Evolutionary conservation across 2,888 invertebrate species (phyloP).

Genomic region (Phengaris arion): DNA sequence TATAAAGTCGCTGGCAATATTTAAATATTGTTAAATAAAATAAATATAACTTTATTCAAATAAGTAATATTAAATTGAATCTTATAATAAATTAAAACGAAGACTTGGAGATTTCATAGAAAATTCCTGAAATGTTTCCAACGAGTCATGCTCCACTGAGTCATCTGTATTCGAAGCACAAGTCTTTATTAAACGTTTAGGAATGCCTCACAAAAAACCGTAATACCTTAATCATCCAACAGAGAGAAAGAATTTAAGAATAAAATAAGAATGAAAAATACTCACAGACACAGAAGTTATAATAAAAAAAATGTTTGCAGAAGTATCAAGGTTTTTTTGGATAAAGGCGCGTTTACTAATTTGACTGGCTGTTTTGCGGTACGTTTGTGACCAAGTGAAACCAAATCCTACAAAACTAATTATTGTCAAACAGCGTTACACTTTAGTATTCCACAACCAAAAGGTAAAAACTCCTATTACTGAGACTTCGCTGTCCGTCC

Average conservation of each 20-base stretch:
- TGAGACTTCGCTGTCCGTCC: no score
- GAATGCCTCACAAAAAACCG: slow-evolving; percentile 30
- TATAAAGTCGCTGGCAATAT: no score
- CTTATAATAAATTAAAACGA: not conserved
- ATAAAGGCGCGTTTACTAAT: no score
- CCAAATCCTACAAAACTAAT: no score
- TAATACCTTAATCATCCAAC: slow-evolving; percentile 53
- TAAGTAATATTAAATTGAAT: no score
- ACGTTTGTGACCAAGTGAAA: no score
- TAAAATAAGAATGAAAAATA: not conserved
- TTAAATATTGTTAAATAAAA: no score
- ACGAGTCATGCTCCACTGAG: not conserved
- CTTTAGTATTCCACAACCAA: no score
- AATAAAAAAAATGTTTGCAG: not conserved
- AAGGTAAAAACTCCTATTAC: no score
- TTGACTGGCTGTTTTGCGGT: no score
- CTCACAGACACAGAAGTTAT: not conserved
- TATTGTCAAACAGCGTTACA: no score
- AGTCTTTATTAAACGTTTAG: slow-evolving; percentile 9
- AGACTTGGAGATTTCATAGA: not conserved
- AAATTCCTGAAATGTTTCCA: not conserved
- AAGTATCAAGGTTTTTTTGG: not conserved
- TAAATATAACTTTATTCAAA: no score
- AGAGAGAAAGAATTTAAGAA: slow-evolving; percentile 36
- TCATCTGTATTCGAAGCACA: slow-evolving; percentile 6